Conservation (phyloP, 2,113 vertebrate genomes). For the Cynoglossus semilaevis region DNA sequence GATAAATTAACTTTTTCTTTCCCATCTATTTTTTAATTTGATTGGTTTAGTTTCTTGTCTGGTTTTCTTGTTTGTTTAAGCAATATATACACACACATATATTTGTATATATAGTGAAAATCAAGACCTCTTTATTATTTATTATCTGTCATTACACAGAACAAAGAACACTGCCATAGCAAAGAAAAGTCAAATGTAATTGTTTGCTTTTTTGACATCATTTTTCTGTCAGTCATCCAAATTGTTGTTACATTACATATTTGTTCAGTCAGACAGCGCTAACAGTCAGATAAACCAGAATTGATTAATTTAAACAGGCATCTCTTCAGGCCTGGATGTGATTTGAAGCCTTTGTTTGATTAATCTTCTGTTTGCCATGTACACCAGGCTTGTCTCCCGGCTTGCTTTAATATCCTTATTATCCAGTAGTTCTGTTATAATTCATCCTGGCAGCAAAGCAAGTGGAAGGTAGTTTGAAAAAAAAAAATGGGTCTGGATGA, state of each 20-base stretch:
- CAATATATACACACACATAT: too few species aligned
- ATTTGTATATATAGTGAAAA: too few species aligned
- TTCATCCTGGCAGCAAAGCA: slow-evolving; percentile 36
- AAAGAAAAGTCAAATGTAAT: neutral
- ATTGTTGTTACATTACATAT: neutral
- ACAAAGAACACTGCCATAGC: too few species aligned
- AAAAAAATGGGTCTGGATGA: slow-evolving; percentile 38
- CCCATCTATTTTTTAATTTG: neutral
- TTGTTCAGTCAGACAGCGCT: neutral
- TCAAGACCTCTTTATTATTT: too few species aligned
- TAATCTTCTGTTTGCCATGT: slow-evolving; percentile 3
- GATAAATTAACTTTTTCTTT: too few species aligned
- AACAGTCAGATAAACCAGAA: neutral
- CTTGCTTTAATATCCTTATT: slow-evolving; percentile 27
- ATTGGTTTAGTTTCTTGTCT: neutral
- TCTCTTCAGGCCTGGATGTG: slow-evolving; percentile 14
- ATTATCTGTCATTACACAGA: too few species aligned
- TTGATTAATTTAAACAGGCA: slow-evolving; percentile 2
- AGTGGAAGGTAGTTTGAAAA: slow-evolving; percentile 48
- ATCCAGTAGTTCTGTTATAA: slow-evolving; percentile 26
- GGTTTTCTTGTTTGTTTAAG: too few species aligned
- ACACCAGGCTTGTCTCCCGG: slow-evolving; percentile 14
- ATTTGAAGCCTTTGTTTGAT: slow-evolving; percentile 11
- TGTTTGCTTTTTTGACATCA: neutral
- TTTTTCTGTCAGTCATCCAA: neutral